Evolutionary conservation across 1,140 invertebrate species (phyloP).

Genomic region (Drosophila prosaltans): DNA sequence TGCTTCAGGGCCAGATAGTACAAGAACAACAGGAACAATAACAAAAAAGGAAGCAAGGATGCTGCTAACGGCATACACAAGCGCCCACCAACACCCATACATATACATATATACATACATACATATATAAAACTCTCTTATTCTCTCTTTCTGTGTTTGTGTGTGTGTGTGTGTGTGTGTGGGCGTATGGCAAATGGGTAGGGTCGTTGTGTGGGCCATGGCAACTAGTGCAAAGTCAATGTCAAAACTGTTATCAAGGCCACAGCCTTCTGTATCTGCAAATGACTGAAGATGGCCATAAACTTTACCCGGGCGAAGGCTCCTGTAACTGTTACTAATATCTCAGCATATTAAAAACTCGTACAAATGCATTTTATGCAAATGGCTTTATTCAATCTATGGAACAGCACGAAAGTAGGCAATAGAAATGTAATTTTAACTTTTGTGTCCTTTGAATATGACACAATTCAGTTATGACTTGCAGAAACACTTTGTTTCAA

Average conservation of each 20-base stretch:
- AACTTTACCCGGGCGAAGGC: not conserved
- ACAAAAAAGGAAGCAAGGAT: slow-evolving; percentile 23
- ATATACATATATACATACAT: too few species aligned
- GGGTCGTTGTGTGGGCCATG: not conserved
- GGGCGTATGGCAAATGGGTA: not conserved
- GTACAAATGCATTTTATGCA: too few species aligned
- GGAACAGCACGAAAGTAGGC: not conserved
- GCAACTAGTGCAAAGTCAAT: slow-evolving; percentile 30
- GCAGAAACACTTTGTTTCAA: too few species aligned
- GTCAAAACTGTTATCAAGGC: slow-evolving; percentile 53
- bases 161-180: not conserved
- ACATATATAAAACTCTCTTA: too few species aligned
- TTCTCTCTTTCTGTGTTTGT: not conserved
- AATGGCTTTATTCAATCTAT: too few species aligned
- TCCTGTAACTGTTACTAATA: not conserved
- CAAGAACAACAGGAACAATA: slow-evolving; percentile 19
- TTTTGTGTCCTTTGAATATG: too few species aligned
- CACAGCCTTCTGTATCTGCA: slow-evolving; percentile 23
- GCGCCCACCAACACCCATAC: too few species aligned
- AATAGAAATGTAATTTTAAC: not conserved
- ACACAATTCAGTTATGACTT: too few species aligned
- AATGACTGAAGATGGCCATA: not conserved
- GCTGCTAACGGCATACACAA: slow-evolving; percentile 14
- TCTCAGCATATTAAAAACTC: too few species aligned
- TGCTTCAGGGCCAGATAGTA: slow-evolving; percentile 19